Conservation (phyloP, 1,140 invertebrate species). For the Caenorhabditis latens region DNA sequence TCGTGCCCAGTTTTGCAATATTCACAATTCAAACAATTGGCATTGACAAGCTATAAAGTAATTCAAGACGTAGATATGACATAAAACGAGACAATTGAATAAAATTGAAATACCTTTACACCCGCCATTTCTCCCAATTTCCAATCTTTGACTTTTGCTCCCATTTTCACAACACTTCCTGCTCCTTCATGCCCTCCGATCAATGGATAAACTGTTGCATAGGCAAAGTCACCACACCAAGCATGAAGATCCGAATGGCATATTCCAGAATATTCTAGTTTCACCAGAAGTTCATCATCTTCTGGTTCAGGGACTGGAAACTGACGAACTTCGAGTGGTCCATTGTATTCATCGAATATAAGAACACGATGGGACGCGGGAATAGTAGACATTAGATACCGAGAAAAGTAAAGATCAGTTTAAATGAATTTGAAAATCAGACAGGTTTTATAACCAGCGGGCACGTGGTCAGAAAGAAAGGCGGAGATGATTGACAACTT, state of each 20-base stretch:
- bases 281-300: slow-evolving; percentile 51
- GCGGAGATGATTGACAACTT: background rate
- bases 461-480: background rate
- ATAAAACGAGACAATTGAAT: background rate
- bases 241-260: slow-evolving; percentile 60
- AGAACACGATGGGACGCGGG: slow-evolving; percentile 2
- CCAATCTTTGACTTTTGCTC: slow-evolving; percentile 50
- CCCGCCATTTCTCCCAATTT: slow-evolving; percentile 48
- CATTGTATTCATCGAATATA: slow-evolving; percentile 39
- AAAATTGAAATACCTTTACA: slow-evolving; percentile 34
- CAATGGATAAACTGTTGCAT: slow-evolving; percentile 26
- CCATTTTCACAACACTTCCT: slow-evolving; percentile 44
- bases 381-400: background rate
- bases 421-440: background rate
- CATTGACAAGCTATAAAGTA: slow-evolving; percentile 61
- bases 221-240: slow-evolving; percentile 48
- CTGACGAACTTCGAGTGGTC: slow-evolving; percentile 38
- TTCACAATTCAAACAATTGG: slow-evolving; percentile 63
- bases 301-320: slow-evolving; percentile 19
- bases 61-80: background rate
- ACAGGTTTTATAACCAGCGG: background rate
- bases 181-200: slow-evolving; percentile 60
- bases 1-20: slow-evolving; percentile 61
- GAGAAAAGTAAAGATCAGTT: background rate
- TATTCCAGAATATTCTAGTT: slow-evolving; percentile 59